Base-by-base conservation (phyloP, 2,113 vertebrate species). In the Chloroceryle aenea region DNA sequence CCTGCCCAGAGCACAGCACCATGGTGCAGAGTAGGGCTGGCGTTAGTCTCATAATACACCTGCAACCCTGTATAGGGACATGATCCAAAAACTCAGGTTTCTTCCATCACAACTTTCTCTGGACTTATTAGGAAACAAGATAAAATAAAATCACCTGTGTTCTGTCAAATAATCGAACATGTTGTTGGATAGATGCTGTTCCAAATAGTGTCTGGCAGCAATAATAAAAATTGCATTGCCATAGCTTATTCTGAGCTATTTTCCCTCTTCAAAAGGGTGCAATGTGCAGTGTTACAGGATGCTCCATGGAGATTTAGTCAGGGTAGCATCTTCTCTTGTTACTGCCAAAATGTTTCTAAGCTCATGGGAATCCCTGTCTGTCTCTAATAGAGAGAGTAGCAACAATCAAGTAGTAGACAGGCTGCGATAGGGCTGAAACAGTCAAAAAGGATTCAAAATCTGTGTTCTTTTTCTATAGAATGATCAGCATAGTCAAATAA, bases 81-180 rank as follows among this genome's bases (percentile, higher is more conserved):
- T 23, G 17, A 7, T 56, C 58, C 14, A 29, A 9, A 25, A 36
- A 5, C 10, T n/a, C 18, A 7, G 15, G 4, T n/a, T 71, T 3
- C 12, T 10, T 55, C 52, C 22, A 55, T 52, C 14, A 48, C 14
- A 48, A 3, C 61, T 92, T 97, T 93, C 27, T 85, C 59, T 63
- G 69, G 36, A 94, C 89, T 94, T 97, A 95, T 68, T 87, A 90
- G 79, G 59, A 74, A 96, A 94, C 40, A 94, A 83, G 47, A 89
- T 50, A 71, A 88, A 95, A 22, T 55, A 43, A 94, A 96, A 92
- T 72, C 6, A 67, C 77, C 77, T 76, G 32, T 85, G 72, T 75
- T n/a, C 40, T 38, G 52, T 83, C 95, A 80, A 89, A 75, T 59
- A 79, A 34, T 13, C 3, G 2, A 73, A 48, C 7, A 1, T 48